These are phyloP conservation scores for Sphenodon punctatus DNA, from an alignment of 2,797 vertebrate genomes.

Conservation along the genomic window DNA sequence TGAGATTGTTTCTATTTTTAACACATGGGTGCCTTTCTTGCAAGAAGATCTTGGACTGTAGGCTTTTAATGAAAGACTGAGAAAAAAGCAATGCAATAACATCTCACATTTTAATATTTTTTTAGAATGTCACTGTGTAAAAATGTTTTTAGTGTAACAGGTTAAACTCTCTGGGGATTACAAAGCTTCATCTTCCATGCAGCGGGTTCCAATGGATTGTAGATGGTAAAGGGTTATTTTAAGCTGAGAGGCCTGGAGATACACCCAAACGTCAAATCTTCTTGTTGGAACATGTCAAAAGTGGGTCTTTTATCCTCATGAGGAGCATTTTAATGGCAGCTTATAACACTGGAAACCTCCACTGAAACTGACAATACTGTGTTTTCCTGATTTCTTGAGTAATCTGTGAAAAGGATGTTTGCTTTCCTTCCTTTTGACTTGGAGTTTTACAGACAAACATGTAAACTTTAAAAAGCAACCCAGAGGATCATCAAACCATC, in stretches of 20 bases:
- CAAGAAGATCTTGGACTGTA: not conserved
- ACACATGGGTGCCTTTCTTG: not conserved
- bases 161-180: not conserved
- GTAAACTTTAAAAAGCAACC: not conserved
- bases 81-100: not conserved
- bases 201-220: not conserved
- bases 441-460: not conserved
- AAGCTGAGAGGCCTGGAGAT: not conserved
- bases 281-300: not conserved
- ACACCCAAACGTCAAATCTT: not conserved
- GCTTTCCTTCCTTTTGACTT: not conserved
- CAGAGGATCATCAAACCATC: not conserved
- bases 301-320: not conserved
- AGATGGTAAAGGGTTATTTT: not conserved
- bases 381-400: not conserved
- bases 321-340: not conserved
- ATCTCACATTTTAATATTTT: slow-evolving; percentile 3
- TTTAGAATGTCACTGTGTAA: not conserved
- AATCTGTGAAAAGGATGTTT: not conserved
- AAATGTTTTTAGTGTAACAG: not conserved
- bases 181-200: not conserved
- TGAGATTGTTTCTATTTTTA: not conserved
- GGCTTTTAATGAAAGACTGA: not conserved
- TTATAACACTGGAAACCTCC: not conserved
- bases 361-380: not conserved